A percentile compares a stretch with the other conserved stretches of the same genome.
phyloP scores from a whole-genome alignment of 2,113 vertebrate genomes.

The Clarias macrocephalus region DNA sequence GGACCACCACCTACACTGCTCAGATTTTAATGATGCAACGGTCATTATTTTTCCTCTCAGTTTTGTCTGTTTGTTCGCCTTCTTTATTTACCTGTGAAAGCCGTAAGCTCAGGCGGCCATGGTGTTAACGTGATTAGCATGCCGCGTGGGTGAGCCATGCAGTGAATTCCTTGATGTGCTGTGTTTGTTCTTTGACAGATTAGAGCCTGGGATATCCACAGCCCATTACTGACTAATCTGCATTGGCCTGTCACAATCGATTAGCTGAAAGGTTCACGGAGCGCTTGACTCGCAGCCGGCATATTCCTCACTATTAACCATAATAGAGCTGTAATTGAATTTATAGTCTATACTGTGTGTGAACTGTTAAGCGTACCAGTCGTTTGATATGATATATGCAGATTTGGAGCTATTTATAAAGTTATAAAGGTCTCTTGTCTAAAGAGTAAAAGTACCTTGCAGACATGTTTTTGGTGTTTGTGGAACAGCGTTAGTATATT shows the following conservation, averaged over 20 bases:
- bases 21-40: neutral
- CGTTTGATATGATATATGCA: neutral
- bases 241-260: constrained; percentile 10
- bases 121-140: neutral
- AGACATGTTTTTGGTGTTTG: neutral
- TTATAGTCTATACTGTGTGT: neutral
- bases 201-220: neutral
- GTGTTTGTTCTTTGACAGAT: constrained; percentile 6
- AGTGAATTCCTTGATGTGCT: constrained; percentile 1
- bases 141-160: neutral
- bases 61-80: neutral
- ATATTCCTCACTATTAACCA: neutral
- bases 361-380: neutral
- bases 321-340: neutral
- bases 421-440: neutral
- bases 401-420: neutral
- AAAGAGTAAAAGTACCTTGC: neutral
- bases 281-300: neutral
- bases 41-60: neutral
- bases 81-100: neutral
- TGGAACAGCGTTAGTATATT: neutral
- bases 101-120: neutral
- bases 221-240: constrained; percentile 5
- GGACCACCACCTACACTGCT: neutral
- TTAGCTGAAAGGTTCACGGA: neutral